Conservation (phyloP, 1,140 invertebrate genomes). For the Sipha flava region DNA sequence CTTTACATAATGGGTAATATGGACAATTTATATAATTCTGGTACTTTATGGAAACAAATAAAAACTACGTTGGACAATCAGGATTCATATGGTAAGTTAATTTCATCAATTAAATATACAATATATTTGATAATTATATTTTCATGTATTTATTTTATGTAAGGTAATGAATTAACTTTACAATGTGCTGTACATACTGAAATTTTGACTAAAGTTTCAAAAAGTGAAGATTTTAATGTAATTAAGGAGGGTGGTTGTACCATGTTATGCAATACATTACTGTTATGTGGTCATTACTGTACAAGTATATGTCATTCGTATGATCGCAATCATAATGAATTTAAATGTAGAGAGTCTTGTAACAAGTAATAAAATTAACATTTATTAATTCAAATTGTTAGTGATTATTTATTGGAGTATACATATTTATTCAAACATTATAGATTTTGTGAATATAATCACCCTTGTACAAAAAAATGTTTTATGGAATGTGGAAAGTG, state of each 20-base stretch:
- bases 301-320: constrained; percentile 48
- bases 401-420: neutral
- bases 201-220: constrained; percentile 37
- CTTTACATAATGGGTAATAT: constrained; percentile 53
- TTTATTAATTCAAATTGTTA: neutral
- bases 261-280: constrained; percentile 39
- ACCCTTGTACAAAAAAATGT: constrained; percentile 47
- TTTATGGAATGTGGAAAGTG: constrained; percentile 46
- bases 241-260: constrained; percentile 41
- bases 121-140: neutral
- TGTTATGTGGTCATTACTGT: constrained; percentile 51
- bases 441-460: constrained; percentile 45
- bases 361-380: constrained; percentile 34
- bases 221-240: constrained; percentile 35
- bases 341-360: constrained; percentile 45
- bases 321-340: constrained; percentile 45
- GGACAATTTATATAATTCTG: constrained; percentile 32
- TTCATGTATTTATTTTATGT: neutral
- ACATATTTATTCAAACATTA: neutral
- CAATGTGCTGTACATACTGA: neutral
- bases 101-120: neutral
- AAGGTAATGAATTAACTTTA: neutral
- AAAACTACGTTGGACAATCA: constrained; percentile 22
- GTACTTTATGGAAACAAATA: constrained; percentile 33
- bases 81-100: constrained; percentile 41